Base-by-base conservation (phyloP, 2,113 vertebrate species). In the Pygathrix nemaeus region DNA sequence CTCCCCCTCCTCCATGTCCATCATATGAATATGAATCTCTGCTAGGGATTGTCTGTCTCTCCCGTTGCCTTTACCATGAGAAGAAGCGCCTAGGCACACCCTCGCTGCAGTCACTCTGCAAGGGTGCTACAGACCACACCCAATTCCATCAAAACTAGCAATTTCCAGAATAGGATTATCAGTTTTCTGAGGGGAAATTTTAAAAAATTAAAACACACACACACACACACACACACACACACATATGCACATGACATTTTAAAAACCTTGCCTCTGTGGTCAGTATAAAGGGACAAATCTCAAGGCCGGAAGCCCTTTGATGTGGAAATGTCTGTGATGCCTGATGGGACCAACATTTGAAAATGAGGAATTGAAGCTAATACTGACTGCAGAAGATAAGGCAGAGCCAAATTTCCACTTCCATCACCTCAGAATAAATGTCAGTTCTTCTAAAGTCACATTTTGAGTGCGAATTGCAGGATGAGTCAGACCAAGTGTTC, bases 401-500 rank as follows among this genome's bases (percentile, higher is more conserved):
- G 78, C 76, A 27, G 78, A 72, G 72, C 32, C 81, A 23, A 23
- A 66, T 12, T 52, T 35, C 40, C 4, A 43, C 59, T 93, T 85
- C 76, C 38, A 0, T 79, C 25, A 25, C 14, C 81, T 85, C 76
- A 7, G 50, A 81, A 94, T 55, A 86, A 91, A 79, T 43, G 20
- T 25, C 52, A 48, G 32, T 32, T 52, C 84, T 92, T 43, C 85
- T 40, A 14, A 52, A 92, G 55, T 79, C 45, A 25, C 17, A 89
- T 73, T 68, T 76, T 66, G 13, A 95, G 94, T 45, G 57, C 17
- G 55, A 76, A 82, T 85, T 45, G 48, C 80, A 66, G 84, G 35
- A 82, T 95, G 94, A 96, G 70, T 97, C 96, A 97, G 57, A 85
- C 18, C 52, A 18, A 90, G 64, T 6, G 14, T 85, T 96, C 78